A percentile compares a stretch with the other conserved stretches of the same genome.
phyloP scores from a whole-genome alignment of 2,888 invertebrate genomes.

The Lycia hirtaria region DNA sequence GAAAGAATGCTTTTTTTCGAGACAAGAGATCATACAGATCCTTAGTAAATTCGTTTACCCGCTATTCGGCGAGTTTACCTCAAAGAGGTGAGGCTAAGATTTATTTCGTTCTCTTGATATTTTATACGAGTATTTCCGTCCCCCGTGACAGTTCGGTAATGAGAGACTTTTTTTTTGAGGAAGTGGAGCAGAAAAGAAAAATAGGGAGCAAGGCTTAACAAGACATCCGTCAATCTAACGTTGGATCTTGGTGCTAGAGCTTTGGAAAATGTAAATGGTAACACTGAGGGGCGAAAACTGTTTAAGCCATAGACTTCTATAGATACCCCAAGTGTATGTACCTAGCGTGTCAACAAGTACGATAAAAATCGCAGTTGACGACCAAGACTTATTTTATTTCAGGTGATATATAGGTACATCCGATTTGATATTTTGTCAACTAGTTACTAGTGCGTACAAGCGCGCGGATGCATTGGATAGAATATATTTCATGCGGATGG shows the following conservation, averaged over 20 bases:
- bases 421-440: no score
- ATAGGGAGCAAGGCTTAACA: conserved; percentile 19
- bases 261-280: background rate
- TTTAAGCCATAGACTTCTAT: no score
- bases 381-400: no score
- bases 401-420: no score
- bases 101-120: conserved; percentile 23
- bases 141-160: conserved; percentile 25
- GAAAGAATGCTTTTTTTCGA: conserved; percentile 2
- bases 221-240: conserved; percentile 25
- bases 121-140: conserved; percentile 24
- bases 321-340: no score
- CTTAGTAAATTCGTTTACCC: conserved; percentile 29
- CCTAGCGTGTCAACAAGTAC: no score
- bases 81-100: conserved; percentile 24
- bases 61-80: conserved; percentile 25
- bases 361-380: no score
- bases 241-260: conserved; percentile 4
- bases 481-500: no score
- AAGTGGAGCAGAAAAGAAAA: conserved; percentile 15
- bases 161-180: conserved; percentile 28
- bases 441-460: no score
- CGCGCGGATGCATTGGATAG: no score
- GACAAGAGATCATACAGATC: conserved; percentile 38
- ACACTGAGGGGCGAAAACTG: background rate